These are phyloP conservation scores for Ruditapes philippinarum DNA, from an alignment of 1,140 invertebrate species.

Conservation along the genomic window DNA sequence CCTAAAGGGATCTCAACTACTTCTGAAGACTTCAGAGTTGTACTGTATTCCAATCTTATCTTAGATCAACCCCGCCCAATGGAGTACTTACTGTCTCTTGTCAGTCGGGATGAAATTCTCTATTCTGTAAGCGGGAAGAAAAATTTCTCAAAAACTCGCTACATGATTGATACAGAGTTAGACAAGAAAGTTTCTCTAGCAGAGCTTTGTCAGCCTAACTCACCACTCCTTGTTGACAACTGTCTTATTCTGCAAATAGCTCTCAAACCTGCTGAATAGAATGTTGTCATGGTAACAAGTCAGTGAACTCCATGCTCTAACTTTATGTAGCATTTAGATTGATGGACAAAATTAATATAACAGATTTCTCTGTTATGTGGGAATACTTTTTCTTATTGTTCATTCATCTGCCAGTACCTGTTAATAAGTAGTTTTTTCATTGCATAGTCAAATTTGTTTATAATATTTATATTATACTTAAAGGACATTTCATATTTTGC, in stretches of 20 bases:
- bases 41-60: constrained; percentile 85
- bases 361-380: no score
- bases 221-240: constrained; percentile 80
- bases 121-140: constrained; percentile 86
- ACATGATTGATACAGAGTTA: constrained; percentile 84
- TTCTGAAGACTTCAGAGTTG: constrained; percentile 83
- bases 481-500: no score
- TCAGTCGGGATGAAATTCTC: constrained; percentile 84
- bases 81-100: constrained; percentile 86
- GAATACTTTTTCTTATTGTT: no score
- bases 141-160: constrained; percentile 87
- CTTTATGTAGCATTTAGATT: not conserved
- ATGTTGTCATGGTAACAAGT: not conserved
- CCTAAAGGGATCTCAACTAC: constrained; percentile 81
- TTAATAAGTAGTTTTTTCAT: no score
- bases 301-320: no score
- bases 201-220: constrained; percentile 78
- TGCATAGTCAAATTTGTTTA: no score
- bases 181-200: constrained; percentile 83
- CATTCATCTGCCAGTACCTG: no score
- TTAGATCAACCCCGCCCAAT: constrained; percentile 86
- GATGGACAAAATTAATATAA: not conserved
- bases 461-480: no score
- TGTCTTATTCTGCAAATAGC: constrained; percentile 81
- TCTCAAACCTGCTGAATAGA: constrained; percentile 81